phyloP scores from a whole-genome alignment of 2,113 vertebrate species.

The Nasalis larvatus region DNA sequence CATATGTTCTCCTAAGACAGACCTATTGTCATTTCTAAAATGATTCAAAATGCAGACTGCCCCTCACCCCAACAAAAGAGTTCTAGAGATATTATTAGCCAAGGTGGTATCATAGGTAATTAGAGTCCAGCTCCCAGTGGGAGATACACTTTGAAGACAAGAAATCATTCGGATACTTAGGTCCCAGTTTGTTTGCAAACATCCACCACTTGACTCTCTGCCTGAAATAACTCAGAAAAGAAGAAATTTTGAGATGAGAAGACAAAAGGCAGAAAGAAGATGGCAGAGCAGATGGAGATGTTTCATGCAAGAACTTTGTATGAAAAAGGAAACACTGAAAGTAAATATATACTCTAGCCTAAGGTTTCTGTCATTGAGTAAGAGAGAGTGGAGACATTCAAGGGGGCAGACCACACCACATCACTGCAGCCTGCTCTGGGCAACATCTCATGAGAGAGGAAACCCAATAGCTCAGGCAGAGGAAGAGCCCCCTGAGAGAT shows the following conservation, averaged over 20 bases:
- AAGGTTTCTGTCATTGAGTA: not conserved
- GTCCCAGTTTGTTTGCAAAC: not conserved
- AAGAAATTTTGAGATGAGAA: not conserved
- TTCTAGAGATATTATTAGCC: not conserved
- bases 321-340: not conserved
- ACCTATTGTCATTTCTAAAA: not conserved
- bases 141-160: not conserved
- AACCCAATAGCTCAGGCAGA: accelerated
- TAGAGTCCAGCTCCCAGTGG: not conserved
- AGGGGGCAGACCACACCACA: accelerated
- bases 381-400: not conserved
- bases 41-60: not conserved
- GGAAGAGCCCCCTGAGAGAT: not conserved
- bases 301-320: not conserved
- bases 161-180: too few species aligned
- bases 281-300: not conserved
- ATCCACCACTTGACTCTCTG: not conserved
- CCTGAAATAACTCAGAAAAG: not conserved
- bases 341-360: not conserved
- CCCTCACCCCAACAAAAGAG: not conserved
- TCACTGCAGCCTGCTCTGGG: accelerated
- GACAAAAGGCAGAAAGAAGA: not conserved
- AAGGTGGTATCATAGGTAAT: too few species aligned
- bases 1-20: not conserved
- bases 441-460: not conserved